Evolutionary conservation across 2,113 vertebrate species (phyloP).

Genomic region (Stegastes partitus): DNA sequence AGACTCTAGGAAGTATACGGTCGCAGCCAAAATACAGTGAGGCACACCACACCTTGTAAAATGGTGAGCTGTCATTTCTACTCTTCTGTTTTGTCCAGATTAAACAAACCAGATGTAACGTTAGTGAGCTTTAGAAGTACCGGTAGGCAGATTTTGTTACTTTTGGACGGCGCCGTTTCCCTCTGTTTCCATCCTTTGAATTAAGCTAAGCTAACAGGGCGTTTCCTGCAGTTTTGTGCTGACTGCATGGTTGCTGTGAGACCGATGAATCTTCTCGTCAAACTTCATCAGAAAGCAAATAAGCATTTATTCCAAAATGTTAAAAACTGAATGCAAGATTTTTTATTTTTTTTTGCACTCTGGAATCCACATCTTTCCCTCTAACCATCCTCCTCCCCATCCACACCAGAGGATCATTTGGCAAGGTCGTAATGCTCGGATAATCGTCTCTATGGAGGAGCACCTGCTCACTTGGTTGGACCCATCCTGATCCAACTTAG

Average conservation of each 20-base stretch:
- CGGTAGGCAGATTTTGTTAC: too few species aligned
- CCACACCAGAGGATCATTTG: slow-evolving; percentile 8
- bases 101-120: neutral
- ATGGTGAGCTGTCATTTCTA: too few species aligned
- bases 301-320: too few species aligned
- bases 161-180: neutral
- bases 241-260: neutral
- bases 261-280: too few species aligned
- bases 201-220: slow-evolving; percentile 5
- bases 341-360: too few species aligned
- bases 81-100: neutral
- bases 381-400: slow-evolving; percentile 3
- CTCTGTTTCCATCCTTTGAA: neutral
- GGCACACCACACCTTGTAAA: too few species aligned
- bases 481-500: slow-evolving; percentile 73
- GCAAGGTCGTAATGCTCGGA: slow-evolving; percentile 54
- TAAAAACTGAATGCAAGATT: too few species aligned
- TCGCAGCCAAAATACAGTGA: too few species aligned
- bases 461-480: slow-evolving; percentile 55
- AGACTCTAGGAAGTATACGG: too few species aligned
- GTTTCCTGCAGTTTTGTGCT: neutral
- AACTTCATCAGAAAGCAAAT: neutral
- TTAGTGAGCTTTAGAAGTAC: neutral
- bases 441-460: slow-evolving; percentile 65
- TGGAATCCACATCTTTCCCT: neutral